Percentiles rank a stretch among this genome's conserved stretches.
Conservation (phyloP, 1,140 invertebrate genomes). For the Drosophila kurseongensis region DNA sequence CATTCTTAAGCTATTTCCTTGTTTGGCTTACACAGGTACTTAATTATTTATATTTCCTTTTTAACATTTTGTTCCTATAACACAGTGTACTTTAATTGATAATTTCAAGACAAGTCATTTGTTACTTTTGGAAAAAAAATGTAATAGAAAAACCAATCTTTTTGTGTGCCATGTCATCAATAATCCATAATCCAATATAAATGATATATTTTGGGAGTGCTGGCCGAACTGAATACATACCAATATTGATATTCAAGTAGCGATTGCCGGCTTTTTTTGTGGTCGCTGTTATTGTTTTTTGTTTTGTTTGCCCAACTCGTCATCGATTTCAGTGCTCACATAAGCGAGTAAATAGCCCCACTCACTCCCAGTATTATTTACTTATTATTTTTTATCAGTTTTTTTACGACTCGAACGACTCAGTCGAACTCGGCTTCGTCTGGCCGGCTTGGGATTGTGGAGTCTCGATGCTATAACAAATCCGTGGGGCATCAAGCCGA, state of each 20-base stretch:
- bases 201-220: constrained; percentile 11
- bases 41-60: too few species aligned
- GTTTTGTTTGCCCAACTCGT: constrained; percentile 33
- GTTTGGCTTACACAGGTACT: too few species aligned
- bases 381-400: constrained; percentile 61
- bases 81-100: too few species aligned
- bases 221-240: constrained; percentile 4
- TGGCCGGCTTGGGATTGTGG: constrained; percentile 27
- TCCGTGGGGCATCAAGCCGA: constrained; percentile 48
- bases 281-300: constrained; percentile 35
- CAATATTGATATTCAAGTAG: constrained; percentile 2
- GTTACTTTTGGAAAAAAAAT: too few species aligned
- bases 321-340: constrained; percentile 28
- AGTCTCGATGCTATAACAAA: constrained; percentile 59
- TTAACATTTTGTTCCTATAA: too few species aligned
- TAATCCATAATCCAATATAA: neutral
- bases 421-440: constrained; percentile 12
- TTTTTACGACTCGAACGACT: constrained; percentile 25
- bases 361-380: constrained; percentile 25
- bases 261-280: constrained; percentile 44
- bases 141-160: too few species aligned
- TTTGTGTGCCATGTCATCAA: too few species aligned
- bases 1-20: too few species aligned
- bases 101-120: too few species aligned
- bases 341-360: constrained; percentile 2